These are phyloP conservation scores for Gallinago nigripennis DNA, from an alignment of 2,797 vertebrate genomes.

Conservation along the genomic window DNA sequence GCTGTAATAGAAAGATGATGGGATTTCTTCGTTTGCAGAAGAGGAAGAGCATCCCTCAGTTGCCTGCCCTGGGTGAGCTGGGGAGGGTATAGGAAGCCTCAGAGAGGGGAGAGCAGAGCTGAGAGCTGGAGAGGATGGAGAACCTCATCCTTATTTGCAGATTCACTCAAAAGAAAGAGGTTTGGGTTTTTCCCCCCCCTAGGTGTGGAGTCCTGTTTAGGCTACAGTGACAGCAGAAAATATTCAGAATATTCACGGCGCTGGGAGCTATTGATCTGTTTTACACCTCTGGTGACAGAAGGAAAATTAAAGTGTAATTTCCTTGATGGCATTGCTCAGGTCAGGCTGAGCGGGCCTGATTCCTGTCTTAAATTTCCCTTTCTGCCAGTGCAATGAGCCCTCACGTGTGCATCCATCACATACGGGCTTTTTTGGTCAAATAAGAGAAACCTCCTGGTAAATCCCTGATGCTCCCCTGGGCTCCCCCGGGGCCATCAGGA, in stretches of 20 bases:
- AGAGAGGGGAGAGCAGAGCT: background rate
- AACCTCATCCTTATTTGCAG: background rate
- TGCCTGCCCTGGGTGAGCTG: background rate
- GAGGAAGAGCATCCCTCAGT: background rate
- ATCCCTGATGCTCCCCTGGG: background rate
- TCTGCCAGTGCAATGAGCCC: accelerated
- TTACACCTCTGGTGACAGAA: background rate
- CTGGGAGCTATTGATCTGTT: background rate
- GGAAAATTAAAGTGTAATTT: background rate
- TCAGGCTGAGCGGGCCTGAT: background rate
- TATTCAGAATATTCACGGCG: background rate
- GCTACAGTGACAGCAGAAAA: background rate
- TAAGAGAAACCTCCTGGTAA: background rate
- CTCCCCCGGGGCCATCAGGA: background rate
- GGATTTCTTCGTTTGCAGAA: background rate
- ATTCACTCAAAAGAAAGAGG: background rate
- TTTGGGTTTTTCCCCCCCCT: background rate
- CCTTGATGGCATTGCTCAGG: background rate
- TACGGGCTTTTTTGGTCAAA: background rate
- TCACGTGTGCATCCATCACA: accelerated
- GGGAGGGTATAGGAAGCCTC: background rate
- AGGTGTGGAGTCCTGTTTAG: background rate
- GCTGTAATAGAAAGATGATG: background rate
- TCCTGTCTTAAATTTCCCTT: background rate
- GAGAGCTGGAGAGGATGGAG: background rate